Percentiles rank a stretch among this genome's conserved stretches.
Evolutionary conservation across 2,888 invertebrate species (phyloP).

Genomic region (Eupithecia abbreviata): DNA sequence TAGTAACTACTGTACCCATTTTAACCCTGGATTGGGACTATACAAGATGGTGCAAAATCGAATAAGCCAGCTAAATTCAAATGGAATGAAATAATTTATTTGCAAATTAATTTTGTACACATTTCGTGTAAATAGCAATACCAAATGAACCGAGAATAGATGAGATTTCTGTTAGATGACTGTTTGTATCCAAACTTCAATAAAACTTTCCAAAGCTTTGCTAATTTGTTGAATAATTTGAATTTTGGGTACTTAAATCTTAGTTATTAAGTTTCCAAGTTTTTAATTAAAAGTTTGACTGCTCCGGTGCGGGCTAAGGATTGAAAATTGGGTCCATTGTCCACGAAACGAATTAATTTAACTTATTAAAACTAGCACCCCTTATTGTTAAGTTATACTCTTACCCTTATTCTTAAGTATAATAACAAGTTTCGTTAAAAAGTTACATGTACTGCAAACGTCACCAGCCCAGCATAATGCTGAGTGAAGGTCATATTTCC

Average conservation of each 20-base stretch:
- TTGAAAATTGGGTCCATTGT: background rate
- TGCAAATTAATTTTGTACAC: too few relatives aligned
- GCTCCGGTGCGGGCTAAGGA: slow-evolving; percentile 14
- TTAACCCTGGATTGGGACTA: too few relatives aligned
- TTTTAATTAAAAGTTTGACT: slow-evolving; percentile 57
- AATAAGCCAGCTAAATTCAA: too few relatives aligned
- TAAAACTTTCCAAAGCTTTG: slow-evolving; percentile 34
- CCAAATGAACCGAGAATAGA: background rate
- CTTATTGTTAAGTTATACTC: too few relatives aligned
- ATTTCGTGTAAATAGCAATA: background rate
- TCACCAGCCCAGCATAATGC: too few relatives aligned
- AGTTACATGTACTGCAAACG: background rate
- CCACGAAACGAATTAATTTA: background rate
- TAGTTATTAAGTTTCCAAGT: slow-evolving; percentile 49
- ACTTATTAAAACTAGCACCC: background rate
- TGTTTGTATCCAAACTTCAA: slow-evolving; percentile 20
- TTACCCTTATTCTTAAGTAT: too few relatives aligned
- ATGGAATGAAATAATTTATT: too few relatives aligned
- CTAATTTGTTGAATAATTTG: slow-evolving; percentile 37
- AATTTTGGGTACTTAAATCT: slow-evolving; percentile 37
- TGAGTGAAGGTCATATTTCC: too few relatives aligned
- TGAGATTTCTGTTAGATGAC: slow-evolving; percentile 8
- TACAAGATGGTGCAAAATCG: too few relatives aligned
- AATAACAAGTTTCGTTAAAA: too few relatives aligned
- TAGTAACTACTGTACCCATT: too few relatives aligned